Conservation (phyloP, 92 coral and sea anemone species). For the Phymanthus crucifer region DNA sequence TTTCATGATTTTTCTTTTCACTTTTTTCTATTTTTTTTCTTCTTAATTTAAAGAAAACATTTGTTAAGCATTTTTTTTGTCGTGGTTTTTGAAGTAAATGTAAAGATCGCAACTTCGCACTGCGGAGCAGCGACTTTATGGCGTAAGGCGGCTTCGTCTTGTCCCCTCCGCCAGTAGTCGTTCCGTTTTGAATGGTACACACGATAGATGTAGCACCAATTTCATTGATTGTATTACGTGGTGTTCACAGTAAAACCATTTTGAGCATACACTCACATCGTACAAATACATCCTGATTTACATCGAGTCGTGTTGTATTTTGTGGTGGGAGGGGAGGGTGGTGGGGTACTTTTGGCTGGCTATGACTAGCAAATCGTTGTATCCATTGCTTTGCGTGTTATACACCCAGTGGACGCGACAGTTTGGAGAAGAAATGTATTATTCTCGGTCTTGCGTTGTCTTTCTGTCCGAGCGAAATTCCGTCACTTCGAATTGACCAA, state of each 20-base stretch:
- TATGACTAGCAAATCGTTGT: too few species aligned
- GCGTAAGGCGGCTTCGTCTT: too few species aligned
- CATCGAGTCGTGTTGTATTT: background rate
- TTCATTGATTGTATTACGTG: background rate
- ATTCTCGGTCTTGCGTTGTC: background rate
- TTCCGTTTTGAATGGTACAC: background rate
- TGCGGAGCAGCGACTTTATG: too few species aligned
- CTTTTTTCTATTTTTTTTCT: too few species aligned
- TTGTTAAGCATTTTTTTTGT: too few species aligned
- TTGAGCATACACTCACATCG: background rate
- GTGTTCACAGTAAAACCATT: background rate
- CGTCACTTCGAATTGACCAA: slow-evolving; percentile 10
- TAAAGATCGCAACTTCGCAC: too few species aligned
- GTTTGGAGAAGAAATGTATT: too few species aligned
- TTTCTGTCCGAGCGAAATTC: background rate
- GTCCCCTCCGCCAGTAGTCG: background rate
- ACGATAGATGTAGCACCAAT: too few species aligned
- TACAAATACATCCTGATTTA: background rate
- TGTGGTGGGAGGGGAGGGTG: background rate
- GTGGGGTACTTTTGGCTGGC: background rate
- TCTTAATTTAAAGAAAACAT: too few species aligned
- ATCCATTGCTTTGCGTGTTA: too few species aligned
- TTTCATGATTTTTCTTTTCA: too few species aligned
- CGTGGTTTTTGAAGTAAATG: background rate
- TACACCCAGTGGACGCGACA: too few species aligned